Conservation (phyloP, 2,113 vertebrate species). For the Hylia prasina region DNA sequence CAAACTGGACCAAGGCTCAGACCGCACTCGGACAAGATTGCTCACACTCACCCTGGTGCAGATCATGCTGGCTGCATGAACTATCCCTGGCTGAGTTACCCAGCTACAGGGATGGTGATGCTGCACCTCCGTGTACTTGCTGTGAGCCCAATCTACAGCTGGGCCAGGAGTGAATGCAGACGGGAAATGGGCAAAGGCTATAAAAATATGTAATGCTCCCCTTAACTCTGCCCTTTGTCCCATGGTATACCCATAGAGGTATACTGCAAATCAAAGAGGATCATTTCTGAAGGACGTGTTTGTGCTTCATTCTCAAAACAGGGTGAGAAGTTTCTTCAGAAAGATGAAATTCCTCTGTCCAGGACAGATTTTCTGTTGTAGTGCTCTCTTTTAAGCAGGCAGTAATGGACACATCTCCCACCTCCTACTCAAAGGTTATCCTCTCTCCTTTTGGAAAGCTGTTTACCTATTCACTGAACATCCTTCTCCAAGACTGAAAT, state of each 20-base stretch:
- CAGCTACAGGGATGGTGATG: not conserved
- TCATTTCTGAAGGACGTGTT: not conserved
- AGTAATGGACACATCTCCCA: not conserved
- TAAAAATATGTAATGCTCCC: not conserved
- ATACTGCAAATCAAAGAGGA: not conserved
- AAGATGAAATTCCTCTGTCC: not conserved
- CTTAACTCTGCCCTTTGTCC: not conserved
- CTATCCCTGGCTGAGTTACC: not conserved
- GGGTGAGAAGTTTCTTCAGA: not conserved
- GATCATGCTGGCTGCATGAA: not conserved
- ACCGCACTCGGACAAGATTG: accelerated
- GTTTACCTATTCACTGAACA: not conserved
- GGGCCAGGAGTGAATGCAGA: not conserved
- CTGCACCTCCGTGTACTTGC: not conserved
- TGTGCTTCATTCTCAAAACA: not conserved
- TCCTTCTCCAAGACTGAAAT: not conserved
- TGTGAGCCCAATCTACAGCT: not conserved
- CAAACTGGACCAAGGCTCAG: not conserved
- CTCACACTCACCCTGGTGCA: not conserved
- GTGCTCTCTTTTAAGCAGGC: not conserved
- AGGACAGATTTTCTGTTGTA: not conserved
- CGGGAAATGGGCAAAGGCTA: not conserved
- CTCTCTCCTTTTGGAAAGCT: not conserved
- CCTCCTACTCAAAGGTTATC: not conserved
- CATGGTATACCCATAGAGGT: not conserved